Base-by-base conservation (phyloP, 2,797 vertebrate species). In the Mus caroli region DNA sequence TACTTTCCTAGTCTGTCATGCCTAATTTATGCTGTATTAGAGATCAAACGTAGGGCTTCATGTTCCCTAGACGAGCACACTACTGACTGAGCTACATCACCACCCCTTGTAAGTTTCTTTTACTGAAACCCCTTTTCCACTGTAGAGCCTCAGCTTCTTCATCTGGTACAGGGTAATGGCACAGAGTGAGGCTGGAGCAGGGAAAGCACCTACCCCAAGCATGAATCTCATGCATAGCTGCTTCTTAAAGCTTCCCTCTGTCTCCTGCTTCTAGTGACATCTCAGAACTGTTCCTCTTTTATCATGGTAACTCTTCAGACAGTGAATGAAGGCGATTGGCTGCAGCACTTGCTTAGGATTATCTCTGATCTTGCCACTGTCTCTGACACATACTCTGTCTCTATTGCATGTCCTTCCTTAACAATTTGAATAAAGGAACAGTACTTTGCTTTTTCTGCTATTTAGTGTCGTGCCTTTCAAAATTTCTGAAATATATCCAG, bases 401-500 rank as follows among this genome's bases (percentile, higher is more conserved):
- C n/a, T 64, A 26, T 78, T 84, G 76, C 15, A 52, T 88, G 69
- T 3, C 62, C 62, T 60, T 84, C 78, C 56, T 54, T 15, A 54
- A 54, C 40, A 62, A 90, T 91, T 91, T 75, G 71, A 94, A 31
- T 31, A 40, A 82, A 87, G 52, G 19, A 71, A 71, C 56, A 73
- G 1, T 83, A 62, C 80, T 95, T 89, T 86, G 26, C 37, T 77
- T 40, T 92, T 93, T 83, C 40, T 92, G 13, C 37, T 76, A 2
- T 88, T 37, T 60, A 26, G n/a, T 88, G 13, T 6, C 62, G 22
- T 91, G 60, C 34, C 58, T 15, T 73, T 96, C n/a, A 91, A 64
- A 96, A 67, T 79, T 9, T 52, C 64, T 79, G 62, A 79, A 79
- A 76, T 83, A 64, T 71, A 93, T 75, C 95, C 92, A 93, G 40